Base-by-base conservation (phyloP, 2,888 invertebrate species). In the Troides helena region DNA sequence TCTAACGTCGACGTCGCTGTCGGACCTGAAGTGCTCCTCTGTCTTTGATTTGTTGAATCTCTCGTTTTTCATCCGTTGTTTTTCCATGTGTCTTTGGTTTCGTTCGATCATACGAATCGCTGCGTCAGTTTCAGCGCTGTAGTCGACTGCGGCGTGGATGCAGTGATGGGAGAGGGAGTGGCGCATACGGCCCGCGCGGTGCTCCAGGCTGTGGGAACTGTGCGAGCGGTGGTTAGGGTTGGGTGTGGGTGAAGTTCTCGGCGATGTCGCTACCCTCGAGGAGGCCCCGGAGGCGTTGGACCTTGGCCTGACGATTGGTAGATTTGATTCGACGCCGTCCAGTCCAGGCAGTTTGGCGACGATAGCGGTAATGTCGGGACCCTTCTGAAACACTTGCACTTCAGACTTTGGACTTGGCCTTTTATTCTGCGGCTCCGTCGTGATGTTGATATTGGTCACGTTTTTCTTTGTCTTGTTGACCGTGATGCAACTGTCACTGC, bases 311-410 rank as follows among this genome's bases (percentile, higher is more conserved):
- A 93, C 83, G 64, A 93, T 79, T 0, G 93, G 93, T 72, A 92
- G 77, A 73, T 88, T 87, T 18, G 82, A 74, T 74, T 80, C 94
- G 73, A 77, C 85, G 75, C 88, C 87, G 71, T 94, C 94, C 17
- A 95, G 81, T 5, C 94, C 94, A 0, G 95, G 94, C 53, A 95
- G 84, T 78, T 94, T 94, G 1, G 94, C 95, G 0, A 96, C 95
- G 25, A 97, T 87, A 0, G 96, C 95, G 1, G 96, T 96, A 39
- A 96, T 95, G 80, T 96, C 96, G 46, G 96, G 96, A 0, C 96
- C 97, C 78, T 97, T 95, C 84, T 96, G 97, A 81, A 95, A 97
- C 62, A 96, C 95, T 80, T 95, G 89, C 67, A 94, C 92, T 80
- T 94, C 93, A 8, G 91, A 87, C 72, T 94, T 93, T 64, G 93